These are phyloP conservation scores for Spermophilus dauricus DNA, from an alignment of 2,113 vertebrate species.

Conservation along the genomic window DNA sequence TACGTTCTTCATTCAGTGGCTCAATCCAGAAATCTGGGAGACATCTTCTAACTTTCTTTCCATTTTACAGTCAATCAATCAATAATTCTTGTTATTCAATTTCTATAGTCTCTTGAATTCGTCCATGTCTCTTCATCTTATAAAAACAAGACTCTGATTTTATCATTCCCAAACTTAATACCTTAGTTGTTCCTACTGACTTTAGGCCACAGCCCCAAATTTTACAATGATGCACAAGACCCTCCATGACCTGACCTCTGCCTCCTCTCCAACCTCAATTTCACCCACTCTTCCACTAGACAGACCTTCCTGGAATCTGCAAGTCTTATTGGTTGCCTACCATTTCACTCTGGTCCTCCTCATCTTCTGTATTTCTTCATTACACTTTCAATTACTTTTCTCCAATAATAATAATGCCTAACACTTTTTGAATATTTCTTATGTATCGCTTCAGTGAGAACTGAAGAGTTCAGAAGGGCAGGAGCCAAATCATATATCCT, in stretches of 20 bases:
- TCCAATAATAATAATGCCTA: background rate
- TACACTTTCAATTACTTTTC: background rate
- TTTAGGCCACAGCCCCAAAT: background rate
- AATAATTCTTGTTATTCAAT: background rate
- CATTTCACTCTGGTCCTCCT: background rate
- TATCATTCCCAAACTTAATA: background rate
- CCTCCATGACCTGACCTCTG: background rate
- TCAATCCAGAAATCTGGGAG: background rate
- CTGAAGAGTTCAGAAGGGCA: background rate
- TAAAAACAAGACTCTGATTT: background rate
- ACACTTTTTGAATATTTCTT: constrained; percentile 1
- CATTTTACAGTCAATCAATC: background rate
- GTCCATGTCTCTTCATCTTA: background rate
- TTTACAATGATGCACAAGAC: background rate
- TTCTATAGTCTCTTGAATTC: background rate
- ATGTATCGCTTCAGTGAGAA: background rate
- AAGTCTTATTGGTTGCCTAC: background rate
- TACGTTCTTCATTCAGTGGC: background rate
- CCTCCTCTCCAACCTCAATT: background rate
- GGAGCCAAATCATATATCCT: background rate
- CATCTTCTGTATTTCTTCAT: background rate
- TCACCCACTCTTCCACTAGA: background rate
- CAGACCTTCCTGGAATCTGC: background rate
- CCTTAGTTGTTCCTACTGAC: background rate
- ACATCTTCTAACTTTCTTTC: background rate